These are phyloP conservation scores for Diorhabda elongata DNA, from an alignment of 1,140 invertebrate species.

Conservation along the genomic window DNA sequence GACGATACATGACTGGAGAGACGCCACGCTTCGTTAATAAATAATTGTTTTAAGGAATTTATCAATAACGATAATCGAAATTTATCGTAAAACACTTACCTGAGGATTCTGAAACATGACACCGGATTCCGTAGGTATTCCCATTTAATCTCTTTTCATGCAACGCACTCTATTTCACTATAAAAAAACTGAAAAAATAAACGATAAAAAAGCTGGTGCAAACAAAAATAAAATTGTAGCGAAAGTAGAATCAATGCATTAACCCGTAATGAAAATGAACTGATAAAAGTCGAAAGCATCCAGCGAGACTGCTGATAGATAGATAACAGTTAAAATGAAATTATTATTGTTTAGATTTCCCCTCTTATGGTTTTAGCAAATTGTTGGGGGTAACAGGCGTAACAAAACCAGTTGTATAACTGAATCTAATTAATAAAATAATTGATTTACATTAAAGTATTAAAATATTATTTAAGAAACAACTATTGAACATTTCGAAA, in stretches of 20 bases:
- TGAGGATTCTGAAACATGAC: background rate
- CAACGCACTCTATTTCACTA: background rate
- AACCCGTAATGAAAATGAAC: background rate
- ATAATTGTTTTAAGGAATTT: no score
- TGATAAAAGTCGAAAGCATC: background rate
- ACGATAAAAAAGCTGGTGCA: background rate
- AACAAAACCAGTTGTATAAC: background rate
- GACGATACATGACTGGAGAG: no score
- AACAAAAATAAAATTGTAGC: background rate
- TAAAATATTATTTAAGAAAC: no score
- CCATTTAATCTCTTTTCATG: background rate
- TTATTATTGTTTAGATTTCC: constrained; percentile 3
- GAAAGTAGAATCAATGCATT: background rate
- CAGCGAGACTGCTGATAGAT: background rate
- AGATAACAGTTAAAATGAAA: background rate
- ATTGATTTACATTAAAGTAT: no score
- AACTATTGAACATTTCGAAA: no score
- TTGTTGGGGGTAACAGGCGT: constrained; percentile 1
- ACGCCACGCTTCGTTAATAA: no score
- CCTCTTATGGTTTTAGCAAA: background rate
- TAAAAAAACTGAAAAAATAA: background rate
- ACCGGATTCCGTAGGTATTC: background rate
- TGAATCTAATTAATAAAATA: no score
- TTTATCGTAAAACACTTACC: background rate
- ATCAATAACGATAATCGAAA: background rate